These are phyloP conservation scores for Cassiopea xamachana DNA, from an alignment of 30 jellyfish, hydroid and myxozoan species.

Conservation along the genomic window DNA sequence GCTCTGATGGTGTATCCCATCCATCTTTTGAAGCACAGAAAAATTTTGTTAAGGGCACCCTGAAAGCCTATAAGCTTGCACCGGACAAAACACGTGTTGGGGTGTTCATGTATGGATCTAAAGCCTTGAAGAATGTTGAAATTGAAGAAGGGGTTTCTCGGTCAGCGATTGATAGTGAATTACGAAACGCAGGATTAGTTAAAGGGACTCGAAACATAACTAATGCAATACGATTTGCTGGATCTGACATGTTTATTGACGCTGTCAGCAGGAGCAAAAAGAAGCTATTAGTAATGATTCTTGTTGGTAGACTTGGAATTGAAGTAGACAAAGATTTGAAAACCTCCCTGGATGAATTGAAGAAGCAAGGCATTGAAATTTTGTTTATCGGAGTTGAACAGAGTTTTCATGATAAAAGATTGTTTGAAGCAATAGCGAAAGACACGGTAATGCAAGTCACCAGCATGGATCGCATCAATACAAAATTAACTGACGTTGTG, in stretches of 20 bases:
- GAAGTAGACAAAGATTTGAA: not conserved
- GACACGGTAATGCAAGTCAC: not conserved
- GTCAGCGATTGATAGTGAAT: not conserved
- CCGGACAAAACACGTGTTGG: conserved; percentile 33
- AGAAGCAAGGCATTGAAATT: conserved; percentile 14
- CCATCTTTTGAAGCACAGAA: conserved; percentile 1
- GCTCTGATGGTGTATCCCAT: conserved; percentile 37
- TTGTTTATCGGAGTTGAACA: conserved; percentile 14
- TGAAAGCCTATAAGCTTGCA: conserved; percentile 19
- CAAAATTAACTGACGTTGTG: conserved; percentile 2
- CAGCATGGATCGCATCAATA: not conserved
- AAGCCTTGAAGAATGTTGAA: not conserved
- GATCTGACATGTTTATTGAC: not conserved
- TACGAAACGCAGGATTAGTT: conserved; percentile 2
- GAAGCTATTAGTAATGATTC: not conserved
- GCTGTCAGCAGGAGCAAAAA: too few species aligned
- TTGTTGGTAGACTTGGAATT: not conserved
- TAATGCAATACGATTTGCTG: not conserved
- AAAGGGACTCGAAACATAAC: conserved; percentile 57
- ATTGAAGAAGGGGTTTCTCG: conserved; percentile 6
- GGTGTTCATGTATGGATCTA: conserved; percentile 25
- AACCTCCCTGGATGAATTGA: conserved; percentile 1
- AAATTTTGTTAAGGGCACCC: conserved; percentile 8
- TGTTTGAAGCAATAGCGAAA: not conserved
- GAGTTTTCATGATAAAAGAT: not conserved